Evolutionary conservation across 37 sponge, comb jelly and placozoan species (phyloP).

Genomic region (Cladorhizidae sp.): DNA sequence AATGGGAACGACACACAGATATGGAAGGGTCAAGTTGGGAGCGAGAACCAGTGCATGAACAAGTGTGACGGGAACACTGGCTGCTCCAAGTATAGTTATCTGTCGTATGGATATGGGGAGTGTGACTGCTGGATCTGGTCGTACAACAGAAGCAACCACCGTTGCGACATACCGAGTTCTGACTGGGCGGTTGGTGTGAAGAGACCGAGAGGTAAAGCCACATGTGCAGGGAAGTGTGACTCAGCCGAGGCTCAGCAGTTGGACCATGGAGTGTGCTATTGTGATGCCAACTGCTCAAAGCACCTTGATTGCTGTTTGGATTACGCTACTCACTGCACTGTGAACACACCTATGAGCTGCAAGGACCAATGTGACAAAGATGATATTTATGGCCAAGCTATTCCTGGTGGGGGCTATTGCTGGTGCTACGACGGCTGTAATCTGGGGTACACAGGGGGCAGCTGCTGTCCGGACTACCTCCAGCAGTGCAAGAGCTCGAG

Average conservation of each 20-base stretch:
- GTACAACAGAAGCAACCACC: slow-evolving; percentile 34
- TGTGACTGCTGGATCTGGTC: slow-evolving; percentile 45
- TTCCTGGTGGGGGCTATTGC: slow-evolving; percentile 57
- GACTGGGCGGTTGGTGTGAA: slow-evolving; percentile 24
- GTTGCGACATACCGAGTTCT: not conserved
- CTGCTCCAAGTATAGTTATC: slow-evolving; percentile 47
- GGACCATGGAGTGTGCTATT: slow-evolving; percentile 34
- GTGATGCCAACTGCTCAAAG: slow-evolving; percentile 36
- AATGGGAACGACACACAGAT: slow-evolving; percentile 26
- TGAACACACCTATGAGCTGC: slow-evolving; percentile 7
- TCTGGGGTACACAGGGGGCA: slow-evolving; percentile 33
- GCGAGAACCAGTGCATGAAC: slow-evolving; percentile 9
- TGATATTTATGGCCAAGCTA: not conserved
- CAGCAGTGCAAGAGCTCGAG: not conserved
- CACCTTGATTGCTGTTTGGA: slow-evolving; percentile 64
- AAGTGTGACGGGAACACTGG: slow-evolving; percentile 4
- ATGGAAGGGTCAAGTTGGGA: slow-evolving; percentile 21
- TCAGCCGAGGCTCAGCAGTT: not conserved
- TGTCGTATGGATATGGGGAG: slow-evolving; percentile 1
- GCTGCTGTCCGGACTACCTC: slow-evolving; percentile 51
- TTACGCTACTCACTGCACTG: slow-evolving; percentile 32
- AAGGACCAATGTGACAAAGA: slow-evolving; percentile 7
- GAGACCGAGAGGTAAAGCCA: slow-evolving; percentile 33
- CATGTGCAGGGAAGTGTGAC: slow-evolving; percentile 34
- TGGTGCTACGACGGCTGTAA: slow-evolving; percentile 37